These are phyloP conservation scores for Cremastinae sp. DNA, from an alignment of 2,888 invertebrate genomes.

Conservation along the genomic window DNA sequence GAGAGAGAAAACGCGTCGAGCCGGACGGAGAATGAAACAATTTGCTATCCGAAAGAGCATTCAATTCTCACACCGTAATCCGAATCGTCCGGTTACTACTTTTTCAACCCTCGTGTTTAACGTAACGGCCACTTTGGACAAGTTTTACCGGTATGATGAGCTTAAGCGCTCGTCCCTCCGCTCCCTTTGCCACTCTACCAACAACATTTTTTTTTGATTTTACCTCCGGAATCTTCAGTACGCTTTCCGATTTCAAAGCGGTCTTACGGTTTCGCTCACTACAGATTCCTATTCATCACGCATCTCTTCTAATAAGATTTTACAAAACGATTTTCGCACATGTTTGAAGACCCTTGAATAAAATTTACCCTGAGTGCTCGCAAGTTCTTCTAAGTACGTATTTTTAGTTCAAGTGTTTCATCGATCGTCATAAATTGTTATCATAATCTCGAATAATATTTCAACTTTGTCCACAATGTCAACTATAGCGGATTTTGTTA, in stretches of 20 bases:
- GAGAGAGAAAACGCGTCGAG: slow-evolving; percentile 25
- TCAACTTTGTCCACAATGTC: no score
- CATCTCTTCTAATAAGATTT: no score
- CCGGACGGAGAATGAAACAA: slow-evolving; percentile 10
- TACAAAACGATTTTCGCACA: no score
- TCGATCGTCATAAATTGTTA: neutral
- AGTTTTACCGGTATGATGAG: slow-evolving; percentile 54
- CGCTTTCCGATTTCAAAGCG: slow-evolving; percentile 11
- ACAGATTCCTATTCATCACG: no score
- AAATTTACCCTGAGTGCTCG: no score
- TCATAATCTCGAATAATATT: no score
- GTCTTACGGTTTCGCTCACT: slow-evolving; percentile 2
- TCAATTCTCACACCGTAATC: slow-evolving; percentile 56
- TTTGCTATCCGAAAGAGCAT: slow-evolving; percentile 38
- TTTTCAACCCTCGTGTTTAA: slow-evolving; percentile 47
- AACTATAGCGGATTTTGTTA: no score
- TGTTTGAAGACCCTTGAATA: no score
- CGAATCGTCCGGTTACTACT: slow-evolving; percentile 52
- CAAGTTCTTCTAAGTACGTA: no score
- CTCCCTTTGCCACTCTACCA: neutral
- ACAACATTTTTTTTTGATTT: no score
- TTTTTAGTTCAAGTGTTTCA: neutral
- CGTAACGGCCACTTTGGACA: slow-evolving; percentile 35
- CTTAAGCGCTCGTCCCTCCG: neutral
- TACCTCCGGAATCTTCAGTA: slow-evolving; percentile 34